These are phyloP conservation scores for Prinia subflava DNA, from an alignment of 2,113 vertebrate genomes.

Conservation along the genomic window DNA sequence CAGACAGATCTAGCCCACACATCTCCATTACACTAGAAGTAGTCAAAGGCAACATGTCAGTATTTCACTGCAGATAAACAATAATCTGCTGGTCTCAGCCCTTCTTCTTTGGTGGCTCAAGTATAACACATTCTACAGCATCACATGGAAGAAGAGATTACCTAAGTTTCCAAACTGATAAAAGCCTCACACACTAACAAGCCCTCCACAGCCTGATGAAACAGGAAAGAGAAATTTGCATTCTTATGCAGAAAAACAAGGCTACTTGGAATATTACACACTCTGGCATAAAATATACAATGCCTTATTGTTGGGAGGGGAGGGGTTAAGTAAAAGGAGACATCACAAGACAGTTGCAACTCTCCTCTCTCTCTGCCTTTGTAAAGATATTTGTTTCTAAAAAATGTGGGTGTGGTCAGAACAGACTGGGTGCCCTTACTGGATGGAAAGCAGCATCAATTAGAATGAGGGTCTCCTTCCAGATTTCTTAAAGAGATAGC, in stretches of 20 bases:
- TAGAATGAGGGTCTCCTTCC: background rate
- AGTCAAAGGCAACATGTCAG: background rate
- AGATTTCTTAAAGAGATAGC: background rate
- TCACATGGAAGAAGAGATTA: background rate
- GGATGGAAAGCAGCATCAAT: background rate
- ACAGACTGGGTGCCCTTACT: background rate
- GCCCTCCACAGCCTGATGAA: background rate
- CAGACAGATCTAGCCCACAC: background rate
- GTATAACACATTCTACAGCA: background rate
- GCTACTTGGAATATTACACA: background rate
- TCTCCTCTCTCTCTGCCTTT: background rate
- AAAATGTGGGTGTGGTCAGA: background rate
- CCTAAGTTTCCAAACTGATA: background rate
- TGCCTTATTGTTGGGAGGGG: rapidly evolving
- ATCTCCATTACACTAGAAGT: background rate
- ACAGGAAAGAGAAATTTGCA: background rate
- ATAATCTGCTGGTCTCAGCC: background rate
- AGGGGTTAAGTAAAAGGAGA: background rate
- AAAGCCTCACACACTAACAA: background rate
- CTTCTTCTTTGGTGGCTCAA: background rate
- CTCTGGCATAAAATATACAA: background rate
- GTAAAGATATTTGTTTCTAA: background rate
- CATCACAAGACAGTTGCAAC: background rate
- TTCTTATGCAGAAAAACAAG: background rate
- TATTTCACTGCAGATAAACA: background rate